Evolutionary conservation across 2,797 vertebrate genomes (phyloP).

Genomic region (Poecilia velifera): DNA sequence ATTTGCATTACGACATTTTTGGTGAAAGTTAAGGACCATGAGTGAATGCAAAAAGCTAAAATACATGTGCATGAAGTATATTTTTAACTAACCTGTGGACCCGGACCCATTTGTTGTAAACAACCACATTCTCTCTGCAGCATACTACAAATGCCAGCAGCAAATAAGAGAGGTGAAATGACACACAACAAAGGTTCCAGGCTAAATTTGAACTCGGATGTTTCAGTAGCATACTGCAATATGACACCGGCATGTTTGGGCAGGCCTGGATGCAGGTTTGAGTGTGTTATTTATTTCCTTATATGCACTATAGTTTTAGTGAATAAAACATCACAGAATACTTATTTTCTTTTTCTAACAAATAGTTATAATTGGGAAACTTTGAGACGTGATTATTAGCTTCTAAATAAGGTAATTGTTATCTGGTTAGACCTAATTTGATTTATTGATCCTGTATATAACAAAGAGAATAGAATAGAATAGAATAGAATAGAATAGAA

Average conservation of each 20-base stretch:
- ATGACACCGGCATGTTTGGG: slow-evolving; percentile 35
- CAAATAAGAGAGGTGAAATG: slow-evolving; percentile 17
- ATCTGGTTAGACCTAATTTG: neutral
- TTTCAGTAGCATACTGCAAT: slow-evolving; percentile 35
- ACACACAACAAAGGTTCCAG: slow-evolving; percentile 50
- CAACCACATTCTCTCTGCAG: neutral
- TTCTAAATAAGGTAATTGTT: neutral
- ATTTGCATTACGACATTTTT: neutral
- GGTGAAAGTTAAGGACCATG: no score
- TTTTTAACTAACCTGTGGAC: neutral
- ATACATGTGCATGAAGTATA: neutral
- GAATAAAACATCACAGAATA: neutral
- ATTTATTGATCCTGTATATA: neutral
- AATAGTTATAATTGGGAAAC: neutral
- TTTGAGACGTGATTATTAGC: neutral
- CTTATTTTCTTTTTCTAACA: neutral
- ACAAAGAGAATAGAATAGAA: neutral
- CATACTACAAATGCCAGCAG: slow-evolving; percentile 6
- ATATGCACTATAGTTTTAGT: neutral
- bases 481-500: no score
- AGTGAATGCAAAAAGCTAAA: no score
- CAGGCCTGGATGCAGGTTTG: neutral
- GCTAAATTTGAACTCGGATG: slow-evolving; percentile 58
- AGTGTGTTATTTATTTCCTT: neutral
- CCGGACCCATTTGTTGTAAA: neutral